Percentiles rank a stretch among this genome's conserved stretches.
phyloP scores from a whole-genome alignment of 2,113 vertebrate species.

The Takifugu flavidus region DNA sequence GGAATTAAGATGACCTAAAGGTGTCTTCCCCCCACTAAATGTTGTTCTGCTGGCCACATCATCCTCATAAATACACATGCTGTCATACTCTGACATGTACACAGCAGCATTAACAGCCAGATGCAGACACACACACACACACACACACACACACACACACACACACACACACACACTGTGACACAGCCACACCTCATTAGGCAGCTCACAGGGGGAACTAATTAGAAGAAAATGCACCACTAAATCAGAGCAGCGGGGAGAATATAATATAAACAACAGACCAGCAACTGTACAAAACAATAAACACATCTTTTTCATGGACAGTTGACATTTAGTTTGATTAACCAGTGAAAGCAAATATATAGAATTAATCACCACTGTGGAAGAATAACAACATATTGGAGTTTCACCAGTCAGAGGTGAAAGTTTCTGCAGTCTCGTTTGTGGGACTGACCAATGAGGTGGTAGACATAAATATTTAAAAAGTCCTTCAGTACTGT shows the following conservation, averaged over 20 bases:
- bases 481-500: slow-evolving; percentile 7
- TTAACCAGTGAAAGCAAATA: slow-evolving; percentile 19
- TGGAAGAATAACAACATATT: slow-evolving; percentile 1
- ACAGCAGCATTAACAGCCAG: not conserved
- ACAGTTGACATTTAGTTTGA: slow-evolving; percentile 26
- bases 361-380: slow-evolving; percentile 11
- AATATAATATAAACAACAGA: slow-evolving; percentile 55
- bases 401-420: slow-evolving; percentile 3
- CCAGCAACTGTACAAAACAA: slow-evolving; percentile 31
- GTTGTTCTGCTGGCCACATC: too few relatives aligned
- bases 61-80: not conserved
- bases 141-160: slow-evolving; percentile 9
- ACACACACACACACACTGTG: slow-evolving; percentile 44
- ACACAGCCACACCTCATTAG: slow-evolving; percentile 69
- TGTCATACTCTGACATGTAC: too few relatives aligned
- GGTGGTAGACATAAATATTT: slow-evolving; percentile 20
- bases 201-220: slow-evolving; percentile 69
- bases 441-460: not conserved
- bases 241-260: slow-evolving; percentile 54
- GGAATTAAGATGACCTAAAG: too few relatives aligned
- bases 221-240: slow-evolving; percentile 70
- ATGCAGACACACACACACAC: not conserved
- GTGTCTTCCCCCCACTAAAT: too few relatives aligned
- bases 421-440: slow-evolving; percentile 3
- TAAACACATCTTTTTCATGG: slow-evolving; percentile 42